Conservation (phyloP, 2,113 vertebrate species). For the Cercocebus atys region DNA sequence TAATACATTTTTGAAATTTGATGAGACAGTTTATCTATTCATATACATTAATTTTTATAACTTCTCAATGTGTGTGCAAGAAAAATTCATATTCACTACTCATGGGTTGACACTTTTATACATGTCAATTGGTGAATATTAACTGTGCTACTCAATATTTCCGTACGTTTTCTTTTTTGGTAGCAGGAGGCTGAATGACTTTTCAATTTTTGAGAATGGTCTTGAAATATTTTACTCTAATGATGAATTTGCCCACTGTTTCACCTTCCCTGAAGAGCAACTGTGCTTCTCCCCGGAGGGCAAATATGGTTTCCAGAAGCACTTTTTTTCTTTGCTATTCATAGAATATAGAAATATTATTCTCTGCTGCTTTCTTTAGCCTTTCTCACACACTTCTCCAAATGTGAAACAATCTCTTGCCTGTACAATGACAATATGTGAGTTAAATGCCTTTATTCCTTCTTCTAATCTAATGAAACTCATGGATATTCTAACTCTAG, state of each 20-base stretch:
- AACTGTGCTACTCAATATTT: neutral
- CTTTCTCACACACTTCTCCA: neutral
- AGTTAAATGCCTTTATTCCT: fast-evolving
- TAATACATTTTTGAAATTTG: neutral
- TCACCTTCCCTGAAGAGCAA: neutral
- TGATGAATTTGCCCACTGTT: neutral
- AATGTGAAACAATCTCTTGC: neutral
- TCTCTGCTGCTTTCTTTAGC: neutral
- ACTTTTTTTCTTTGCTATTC: neutral
- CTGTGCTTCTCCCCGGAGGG: neutral
- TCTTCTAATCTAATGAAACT: neutral
- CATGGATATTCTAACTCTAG: neutral
- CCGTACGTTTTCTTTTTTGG: neutral
- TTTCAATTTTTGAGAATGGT: neutral
- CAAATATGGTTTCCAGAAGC: neutral
- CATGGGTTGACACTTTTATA: neutral
- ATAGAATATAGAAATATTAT: neutral
- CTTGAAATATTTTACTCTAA: neutral
- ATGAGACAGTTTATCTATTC: neutral
- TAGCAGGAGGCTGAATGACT: fast-evolving
- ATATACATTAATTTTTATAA: neutral
- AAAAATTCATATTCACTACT: neutral
- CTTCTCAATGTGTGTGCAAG: neutral
- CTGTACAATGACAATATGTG: neutral
- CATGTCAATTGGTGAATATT: neutral